phyloP scores from a whole-genome alignment of 2,888 invertebrate genomes.

The Tetramorium bicarinatum region DNA sequence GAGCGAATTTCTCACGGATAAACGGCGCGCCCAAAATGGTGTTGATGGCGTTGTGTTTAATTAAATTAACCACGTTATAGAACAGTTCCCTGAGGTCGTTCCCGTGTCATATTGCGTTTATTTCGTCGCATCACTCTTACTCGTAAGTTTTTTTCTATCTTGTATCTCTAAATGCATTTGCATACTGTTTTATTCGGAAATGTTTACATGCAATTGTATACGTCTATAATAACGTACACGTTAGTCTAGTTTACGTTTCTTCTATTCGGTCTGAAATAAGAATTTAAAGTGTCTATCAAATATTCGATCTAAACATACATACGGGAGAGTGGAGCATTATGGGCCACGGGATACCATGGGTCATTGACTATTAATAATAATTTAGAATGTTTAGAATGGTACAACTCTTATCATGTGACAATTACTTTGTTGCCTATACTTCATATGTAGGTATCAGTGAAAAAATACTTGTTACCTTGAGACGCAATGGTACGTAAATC shows the following conservation, averaged over 20 bases:
- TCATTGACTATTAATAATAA: no score
- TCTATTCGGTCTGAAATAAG: not conserved
- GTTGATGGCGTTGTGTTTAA: conserved; percentile 58
- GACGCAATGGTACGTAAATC: no score
- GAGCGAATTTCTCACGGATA: not conserved
- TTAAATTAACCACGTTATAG: conserved; percentile 70
- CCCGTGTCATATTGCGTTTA: conserved; percentile 4
- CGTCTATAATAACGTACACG: not conserved
- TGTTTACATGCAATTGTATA: not conserved
- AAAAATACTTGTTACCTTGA: no score
- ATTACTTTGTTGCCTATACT: no score
- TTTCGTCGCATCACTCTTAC: not conserved
- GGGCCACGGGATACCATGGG: no score
- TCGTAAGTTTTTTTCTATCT: not conserved
- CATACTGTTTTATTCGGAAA: not conserved
- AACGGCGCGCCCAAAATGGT: conserved; percentile 61
- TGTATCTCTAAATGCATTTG: not conserved
- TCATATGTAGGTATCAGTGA: no score
- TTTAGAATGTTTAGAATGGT: no score
- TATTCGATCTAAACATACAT: not conserved
- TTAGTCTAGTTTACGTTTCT: not conserved
- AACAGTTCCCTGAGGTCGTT: conserved; percentile 65
- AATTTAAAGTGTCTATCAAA: not conserved
- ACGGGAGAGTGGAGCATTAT: no score
- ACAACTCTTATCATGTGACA: no score